Conservation (phyloP, 1,140 invertebrate genomes). For the Ips nitidus region DNA sequence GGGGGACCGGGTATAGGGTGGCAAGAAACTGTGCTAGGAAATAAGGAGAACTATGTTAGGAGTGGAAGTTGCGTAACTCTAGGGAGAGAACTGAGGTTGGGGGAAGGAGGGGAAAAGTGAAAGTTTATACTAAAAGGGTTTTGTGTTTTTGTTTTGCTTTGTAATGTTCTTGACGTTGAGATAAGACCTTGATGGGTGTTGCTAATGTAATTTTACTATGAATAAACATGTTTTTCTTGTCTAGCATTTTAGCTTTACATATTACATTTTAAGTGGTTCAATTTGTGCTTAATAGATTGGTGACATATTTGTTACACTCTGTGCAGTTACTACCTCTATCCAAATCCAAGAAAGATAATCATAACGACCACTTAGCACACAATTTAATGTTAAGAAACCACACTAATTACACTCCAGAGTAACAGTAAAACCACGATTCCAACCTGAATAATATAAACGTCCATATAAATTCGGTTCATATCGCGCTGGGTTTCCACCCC, state of each 20-base stretch:
- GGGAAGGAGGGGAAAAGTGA: slow-evolving; percentile 1
- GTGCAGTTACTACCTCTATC: too few species aligned
- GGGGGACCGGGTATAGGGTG: slow-evolving; percentile 1
- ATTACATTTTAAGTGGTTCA: too few species aligned
- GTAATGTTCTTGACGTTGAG: neutral
- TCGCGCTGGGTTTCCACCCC: slow-evolving; percentile 20
- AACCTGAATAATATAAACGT: slow-evolving; percentile 29
- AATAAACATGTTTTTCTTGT: too few species aligned
- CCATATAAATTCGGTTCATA: slow-evolving; percentile 10
- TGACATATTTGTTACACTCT: too few species aligned
- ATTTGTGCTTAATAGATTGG: too few species aligned
- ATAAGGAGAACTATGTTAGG: slow-evolving; percentile 36
- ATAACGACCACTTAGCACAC: too few species aligned
- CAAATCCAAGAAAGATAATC: too few species aligned
- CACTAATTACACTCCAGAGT: too few species aligned
- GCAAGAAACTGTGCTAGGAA: slow-evolving; percentile 33
- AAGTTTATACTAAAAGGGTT: slow-evolving; percentile 18
- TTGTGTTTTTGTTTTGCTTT: slow-evolving; percentile 12
- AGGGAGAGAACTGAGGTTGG: neutral
- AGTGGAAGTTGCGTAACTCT: slow-evolving; percentile 30
- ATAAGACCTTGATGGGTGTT: too few species aligned
- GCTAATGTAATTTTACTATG: too few species aligned
- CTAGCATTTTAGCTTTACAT: too few species aligned
- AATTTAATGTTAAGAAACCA: too few species aligned
- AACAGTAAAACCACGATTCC: neutral